Evolutionary conservation across 1,140 invertebrate genomes (phyloP).

Genomic region (Hylaeus anthracinus): DNA sequence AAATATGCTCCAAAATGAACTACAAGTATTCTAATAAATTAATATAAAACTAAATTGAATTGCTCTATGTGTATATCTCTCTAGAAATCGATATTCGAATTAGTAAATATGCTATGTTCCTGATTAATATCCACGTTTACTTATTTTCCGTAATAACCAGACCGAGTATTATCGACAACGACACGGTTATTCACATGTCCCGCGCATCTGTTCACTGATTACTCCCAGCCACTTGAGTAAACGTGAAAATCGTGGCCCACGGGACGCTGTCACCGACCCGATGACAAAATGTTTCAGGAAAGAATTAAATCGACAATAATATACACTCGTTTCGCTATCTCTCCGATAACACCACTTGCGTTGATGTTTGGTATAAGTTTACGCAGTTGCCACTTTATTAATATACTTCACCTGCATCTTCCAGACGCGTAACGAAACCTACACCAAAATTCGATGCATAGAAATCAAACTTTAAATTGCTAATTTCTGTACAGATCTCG

Average conservation of each 20-base stretch:
- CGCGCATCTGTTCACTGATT: conserved; percentile 38
- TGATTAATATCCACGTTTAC: neutral
- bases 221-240: conserved; percentile 52
- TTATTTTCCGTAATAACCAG: neutral
- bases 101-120: neutral
- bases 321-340: neutral
- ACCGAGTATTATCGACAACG: neutral
- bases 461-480: neutral
- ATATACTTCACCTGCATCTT: neutral
- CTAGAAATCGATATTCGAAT: no score
- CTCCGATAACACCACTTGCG: conserved; percentile 36
- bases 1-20: no score
- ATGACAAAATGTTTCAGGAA: conserved; percentile 16
- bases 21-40: no score
- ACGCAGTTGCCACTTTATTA: conserved; percentile 27
- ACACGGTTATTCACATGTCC: neutral
- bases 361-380: conserved; percentile 19
- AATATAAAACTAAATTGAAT: no score
- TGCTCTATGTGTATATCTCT: no score
- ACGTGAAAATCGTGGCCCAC: conserved; percentile 12
- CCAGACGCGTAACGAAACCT: no score
- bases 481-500: no score
- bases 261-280: conserved; percentile 7
- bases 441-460: neutral
- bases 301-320: conserved; percentile 33